Base-by-base conservation (phyloP, 2,113 vertebrate species). In the Marmota flaviventris region DNA sequence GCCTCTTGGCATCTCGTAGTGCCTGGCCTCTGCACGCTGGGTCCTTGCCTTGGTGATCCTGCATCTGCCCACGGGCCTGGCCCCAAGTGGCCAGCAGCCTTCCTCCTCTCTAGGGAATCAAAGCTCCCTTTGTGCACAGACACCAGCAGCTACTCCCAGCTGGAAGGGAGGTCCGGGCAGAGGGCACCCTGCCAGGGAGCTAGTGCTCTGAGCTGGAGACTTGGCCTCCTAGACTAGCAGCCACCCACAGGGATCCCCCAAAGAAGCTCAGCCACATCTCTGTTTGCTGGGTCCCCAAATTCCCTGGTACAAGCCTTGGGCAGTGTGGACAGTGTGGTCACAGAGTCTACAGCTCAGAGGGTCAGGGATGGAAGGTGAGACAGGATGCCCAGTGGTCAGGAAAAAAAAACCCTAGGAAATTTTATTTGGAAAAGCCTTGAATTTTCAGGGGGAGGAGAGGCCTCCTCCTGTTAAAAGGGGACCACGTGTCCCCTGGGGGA, bases 61-160 rank as follows among this genome's bases (percentile, higher is more conserved):
- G 51, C 29, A 1, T 93, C 82, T 86, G 48, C 32, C 67, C 22
- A 2, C 9, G 27, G 91, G 81, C 56, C 83, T 18, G 61, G 91
- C 17, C 61, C 78, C 86, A 29, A 34, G 70, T 95, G 94, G 89
- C 94, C 34, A 48, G 73, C 83, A 48, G 94, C 83, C 83, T 67
- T 67, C 39, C 70, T 63, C 67, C 16, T 39, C 94, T 98, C 95
- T 92, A 94, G 95, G 96, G 93, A 91, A 97, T 91, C 94, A 96
- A 98, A 81, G 97, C 83, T 76, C 73, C 96, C 96, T 98, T 98
- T 97, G 97, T 95, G 89, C 48, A 2, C 67, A 91, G 94, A 92
- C 13, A 77, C 95, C 77, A 83, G 9, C 48, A 88, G 75, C 2
- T 39, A 34, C 92, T 95, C 89, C 53, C 12, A 91, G 76, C 81